Conservation (phyloP, 2,113 vertebrate species). For the Apistogramma diplotaenia region DNA sequence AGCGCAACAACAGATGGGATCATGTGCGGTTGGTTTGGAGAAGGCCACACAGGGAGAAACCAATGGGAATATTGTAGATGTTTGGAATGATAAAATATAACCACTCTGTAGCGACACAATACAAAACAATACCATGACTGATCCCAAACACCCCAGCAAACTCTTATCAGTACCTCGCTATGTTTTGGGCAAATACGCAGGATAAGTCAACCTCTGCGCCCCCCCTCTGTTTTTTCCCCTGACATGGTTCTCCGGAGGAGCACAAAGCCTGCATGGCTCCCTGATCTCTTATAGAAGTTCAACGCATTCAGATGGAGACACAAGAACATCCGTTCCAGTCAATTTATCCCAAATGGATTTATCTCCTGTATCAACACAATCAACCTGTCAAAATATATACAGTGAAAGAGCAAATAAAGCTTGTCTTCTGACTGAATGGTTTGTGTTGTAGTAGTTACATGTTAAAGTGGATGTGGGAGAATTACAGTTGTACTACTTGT, state of each 20-base stretch:
- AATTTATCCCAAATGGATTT: conserved; percentile 30
- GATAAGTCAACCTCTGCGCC: conserved; percentile 21
- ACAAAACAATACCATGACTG: conserved; percentile 25
- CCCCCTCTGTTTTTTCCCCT: conserved; percentile 8
- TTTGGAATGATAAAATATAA: conserved; percentile 29
- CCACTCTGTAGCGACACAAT: background rate
- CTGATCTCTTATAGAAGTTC: conserved; percentile 14
- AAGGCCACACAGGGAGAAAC: conserved; percentile 54
- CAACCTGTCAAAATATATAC: conserved; percentile 9
- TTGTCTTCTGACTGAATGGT: background rate
- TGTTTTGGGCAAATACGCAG: conserved; percentile 34
- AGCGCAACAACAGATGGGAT: background rate
- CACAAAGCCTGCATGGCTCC: conserved; percentile 38
- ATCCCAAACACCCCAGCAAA: conserved; percentile 18
- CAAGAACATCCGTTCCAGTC: conserved; percentile 7
- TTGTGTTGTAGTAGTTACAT: background rate
- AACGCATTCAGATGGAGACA: conserved; percentile 7
- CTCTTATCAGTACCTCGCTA: conserved; percentile 45
- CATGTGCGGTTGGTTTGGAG: background rate
- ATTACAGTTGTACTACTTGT: background rate
- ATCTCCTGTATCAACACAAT: background rate
- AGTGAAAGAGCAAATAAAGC: background rate
- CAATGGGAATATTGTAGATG: conserved; percentile 18
- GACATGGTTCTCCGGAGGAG: conserved; percentile 36
- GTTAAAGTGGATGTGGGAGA: background rate